Conservation (phyloP, 1,140 invertebrate genomes). For the Drosophila neocordata region DNA sequence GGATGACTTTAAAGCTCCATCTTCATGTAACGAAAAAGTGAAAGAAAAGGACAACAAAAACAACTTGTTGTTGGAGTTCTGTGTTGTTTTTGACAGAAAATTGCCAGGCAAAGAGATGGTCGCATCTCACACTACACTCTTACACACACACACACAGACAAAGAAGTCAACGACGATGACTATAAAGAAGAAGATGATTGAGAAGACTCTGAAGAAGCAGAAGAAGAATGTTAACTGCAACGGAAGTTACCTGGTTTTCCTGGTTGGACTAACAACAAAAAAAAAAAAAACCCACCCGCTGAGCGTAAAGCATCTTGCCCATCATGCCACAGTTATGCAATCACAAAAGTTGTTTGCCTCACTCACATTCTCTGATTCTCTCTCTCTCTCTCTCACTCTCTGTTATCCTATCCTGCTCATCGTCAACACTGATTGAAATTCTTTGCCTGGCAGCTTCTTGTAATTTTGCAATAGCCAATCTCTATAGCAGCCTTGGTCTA, state of each 20-base stretch:
- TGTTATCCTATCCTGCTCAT: slow-evolving; percentile 14
- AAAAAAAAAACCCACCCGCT: slow-evolving; percentile 14
- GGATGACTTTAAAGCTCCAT: slow-evolving; percentile 48
- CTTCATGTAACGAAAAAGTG: too few relatives aligned
- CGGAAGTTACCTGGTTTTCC: slow-evolving; percentile 33
- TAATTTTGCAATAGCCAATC: slow-evolving; percentile 54
- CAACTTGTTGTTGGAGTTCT: slow-evolving; percentile 46
- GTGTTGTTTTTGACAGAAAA: slow-evolving; percentile 72
- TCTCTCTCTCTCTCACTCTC: neutral
- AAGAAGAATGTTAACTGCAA: slow-evolving; percentile 51
- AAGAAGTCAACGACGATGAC: slow-evolving; percentile 5
- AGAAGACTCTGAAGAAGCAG: slow-evolving; percentile 20
- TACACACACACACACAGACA: neutral
- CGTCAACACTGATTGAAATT: slow-evolving; percentile 68
- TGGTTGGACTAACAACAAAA: neutral
- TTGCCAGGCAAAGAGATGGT: slow-evolving; percentile 42
- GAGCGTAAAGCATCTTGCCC: slow-evolving; percentile 28
- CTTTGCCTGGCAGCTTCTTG: slow-evolving; percentile 44
- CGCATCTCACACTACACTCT: slow-evolving; percentile 14
- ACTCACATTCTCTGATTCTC: neutral
- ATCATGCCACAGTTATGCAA: slow-evolving; percentile 62
- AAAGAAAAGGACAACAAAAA: slow-evolving; percentile 19
- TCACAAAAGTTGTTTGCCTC: slow-evolving; percentile 59
- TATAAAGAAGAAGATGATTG: slow-evolving; percentile 15
- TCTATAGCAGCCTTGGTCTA: slow-evolving; percentile 16